Conservation (phyloP, 2,113 vertebrate species). For the Silurus asotus region DNA sequence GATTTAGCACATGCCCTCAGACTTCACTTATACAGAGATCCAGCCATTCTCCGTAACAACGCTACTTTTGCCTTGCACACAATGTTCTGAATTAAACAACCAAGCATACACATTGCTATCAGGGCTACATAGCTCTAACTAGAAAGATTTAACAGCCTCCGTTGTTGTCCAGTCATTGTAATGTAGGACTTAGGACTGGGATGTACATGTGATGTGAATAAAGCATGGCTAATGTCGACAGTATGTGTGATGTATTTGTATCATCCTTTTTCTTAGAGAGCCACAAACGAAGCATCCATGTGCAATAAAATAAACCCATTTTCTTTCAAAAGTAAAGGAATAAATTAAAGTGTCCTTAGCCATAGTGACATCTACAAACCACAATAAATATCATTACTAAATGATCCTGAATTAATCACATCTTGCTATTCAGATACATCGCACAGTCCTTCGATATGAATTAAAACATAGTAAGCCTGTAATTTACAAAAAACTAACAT, state of each 20-base stretch:
- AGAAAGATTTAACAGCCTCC: background rate
- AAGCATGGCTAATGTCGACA: conserved; percentile 39
- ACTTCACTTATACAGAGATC: background rate
- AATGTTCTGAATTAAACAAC: background rate
- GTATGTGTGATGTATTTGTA: background rate
- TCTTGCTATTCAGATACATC: background rate
- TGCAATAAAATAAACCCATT: background rate
- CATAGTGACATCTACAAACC: background rate
- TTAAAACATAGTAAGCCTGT: background rate
- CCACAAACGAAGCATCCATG: conserved; percentile 22
- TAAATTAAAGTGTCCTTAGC: background rate
- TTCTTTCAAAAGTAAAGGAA: background rate
- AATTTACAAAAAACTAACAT: background rate
- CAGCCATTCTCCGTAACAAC: background rate
- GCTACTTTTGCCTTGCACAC: background rate
- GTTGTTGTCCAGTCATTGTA: background rate
- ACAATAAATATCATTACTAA: no score
- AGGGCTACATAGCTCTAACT: background rate
- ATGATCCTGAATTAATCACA: background rate
- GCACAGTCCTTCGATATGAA: background rate
- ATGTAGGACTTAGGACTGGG: background rate
- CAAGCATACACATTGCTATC: background rate
- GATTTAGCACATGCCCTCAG: background rate
- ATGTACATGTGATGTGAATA: conserved; percentile 13
- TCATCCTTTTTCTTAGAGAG: no score